Evolutionary conservation across 2,113 vertebrate species (phyloP).

Genomic region (Amia ocellicauda): DNA sequence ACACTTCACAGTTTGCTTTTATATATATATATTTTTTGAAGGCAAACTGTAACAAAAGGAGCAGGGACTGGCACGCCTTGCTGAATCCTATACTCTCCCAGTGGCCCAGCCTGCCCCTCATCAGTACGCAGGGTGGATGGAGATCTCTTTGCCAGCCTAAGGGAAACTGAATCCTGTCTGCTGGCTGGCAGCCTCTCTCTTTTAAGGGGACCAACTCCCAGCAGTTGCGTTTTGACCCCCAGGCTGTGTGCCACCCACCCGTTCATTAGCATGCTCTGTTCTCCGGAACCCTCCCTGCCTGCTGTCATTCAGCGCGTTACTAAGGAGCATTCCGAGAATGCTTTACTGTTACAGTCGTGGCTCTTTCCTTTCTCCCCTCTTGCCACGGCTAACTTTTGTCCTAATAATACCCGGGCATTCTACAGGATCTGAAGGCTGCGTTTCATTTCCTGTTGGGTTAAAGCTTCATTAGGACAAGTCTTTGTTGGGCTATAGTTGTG

Average conservation of each 20-base stretch:
- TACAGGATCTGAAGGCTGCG: constrained; percentile 3
- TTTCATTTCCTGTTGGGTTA: too few relatives aligned
- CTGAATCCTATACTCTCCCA: too few relatives aligned
- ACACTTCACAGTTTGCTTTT: too few relatives aligned
- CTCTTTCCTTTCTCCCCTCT: constrained; percentile 14
- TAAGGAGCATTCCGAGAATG: constrained; percentile 33
- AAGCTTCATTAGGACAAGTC: too few relatives aligned
- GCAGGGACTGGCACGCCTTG: too few relatives aligned
- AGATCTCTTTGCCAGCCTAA: neutral
- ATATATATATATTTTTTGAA: too few relatives aligned
- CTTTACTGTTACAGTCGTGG: constrained; percentile 29
- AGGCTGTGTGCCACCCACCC: constrained; percentile 37
- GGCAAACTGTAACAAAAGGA: too few relatives aligned
- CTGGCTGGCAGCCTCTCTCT: constrained; percentile 36
- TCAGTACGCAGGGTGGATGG: constrained; percentile 5
- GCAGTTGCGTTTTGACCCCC: constrained; percentile 38
- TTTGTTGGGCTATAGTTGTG: too few relatives aligned
- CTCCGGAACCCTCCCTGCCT: constrained; percentile 20
- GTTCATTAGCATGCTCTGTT: constrained; percentile 15
- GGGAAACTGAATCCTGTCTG: too few relatives aligned
- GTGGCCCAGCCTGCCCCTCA: neutral
- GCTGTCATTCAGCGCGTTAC: constrained; percentile 30
- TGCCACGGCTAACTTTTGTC: constrained; percentile 31
- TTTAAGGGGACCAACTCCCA: constrained; percentile 30
- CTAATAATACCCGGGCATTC: constrained; percentile 15